Evolutionary conservation across 2,113 vertebrate genomes (phyloP).

Genomic region (Puma concolor): DNA sequence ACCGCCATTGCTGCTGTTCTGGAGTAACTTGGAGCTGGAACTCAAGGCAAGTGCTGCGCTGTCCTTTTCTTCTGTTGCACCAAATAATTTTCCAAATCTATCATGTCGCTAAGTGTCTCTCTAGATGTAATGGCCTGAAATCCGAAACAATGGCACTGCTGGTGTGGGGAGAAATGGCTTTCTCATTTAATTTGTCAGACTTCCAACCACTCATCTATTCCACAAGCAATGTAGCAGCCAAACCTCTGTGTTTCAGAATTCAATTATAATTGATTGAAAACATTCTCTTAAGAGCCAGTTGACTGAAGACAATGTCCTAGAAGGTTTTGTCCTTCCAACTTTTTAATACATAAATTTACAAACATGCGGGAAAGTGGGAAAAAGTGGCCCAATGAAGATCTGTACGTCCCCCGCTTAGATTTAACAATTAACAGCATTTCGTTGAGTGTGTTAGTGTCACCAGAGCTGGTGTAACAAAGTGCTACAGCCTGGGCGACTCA

Average conservation of each 20-base stretch:
- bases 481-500: not conserved
- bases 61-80: not conserved
- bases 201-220: not conserved
- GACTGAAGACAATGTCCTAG: not conserved
- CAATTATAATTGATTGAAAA: constrained; percentile 33
- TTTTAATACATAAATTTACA: not conserved
- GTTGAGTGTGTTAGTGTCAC: not conserved
- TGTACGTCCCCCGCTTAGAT: not conserved
- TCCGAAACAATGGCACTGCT: not conserved
- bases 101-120: not conserved
- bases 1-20: not conserved
- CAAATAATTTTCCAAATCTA: constrained; percentile 53
- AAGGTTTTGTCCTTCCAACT: constrained; percentile 4
- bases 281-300: not conserved
- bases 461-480: too few relatives aligned
- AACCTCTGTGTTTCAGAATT: constrained; percentile 3
- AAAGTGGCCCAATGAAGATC: not conserved
- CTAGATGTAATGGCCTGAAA: not conserved
- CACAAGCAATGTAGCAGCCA: not conserved
- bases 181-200: constrained; percentile 45
- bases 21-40: not conserved
- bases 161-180: constrained; percentile 12
- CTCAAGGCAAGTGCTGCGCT: not conserved
- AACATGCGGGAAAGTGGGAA: not conserved
- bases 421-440: not conserved